Evolutionary conservation across 2,888 invertebrate genomes (phyloP).

Genomic region (Pterostichus niger): DNA sequence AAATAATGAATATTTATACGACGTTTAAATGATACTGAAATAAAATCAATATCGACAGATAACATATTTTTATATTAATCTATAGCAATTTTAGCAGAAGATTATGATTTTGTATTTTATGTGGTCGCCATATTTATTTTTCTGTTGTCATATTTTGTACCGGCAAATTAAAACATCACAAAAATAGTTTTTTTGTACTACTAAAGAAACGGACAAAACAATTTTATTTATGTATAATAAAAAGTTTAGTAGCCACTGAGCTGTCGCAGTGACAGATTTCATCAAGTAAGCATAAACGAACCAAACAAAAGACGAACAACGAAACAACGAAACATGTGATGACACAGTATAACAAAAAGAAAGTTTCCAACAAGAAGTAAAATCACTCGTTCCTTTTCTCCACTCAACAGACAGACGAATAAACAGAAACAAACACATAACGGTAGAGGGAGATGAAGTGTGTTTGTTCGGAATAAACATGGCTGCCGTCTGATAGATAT

Average conservation of each 20-base stretch:
- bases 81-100: too few relatives aligned
- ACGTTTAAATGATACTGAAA: too few relatives aligned
- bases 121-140: too few relatives aligned
- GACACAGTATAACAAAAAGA: conserved; percentile 49
- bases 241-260: conserved; percentile 2
- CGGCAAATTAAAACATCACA: too few relatives aligned
- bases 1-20: neutral
- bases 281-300: conserved; percentile 52
- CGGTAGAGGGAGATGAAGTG: neutral
- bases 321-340: conserved; percentile 53
- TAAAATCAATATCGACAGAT: too few relatives aligned
- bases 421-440: conserved; percentile 29
- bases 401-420: conserved; percentile 7
- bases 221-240: too few relatives aligned
- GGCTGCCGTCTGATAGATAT: conserved; percentile 39
- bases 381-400: conserved; percentile 37
- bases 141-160: too few relatives aligned
- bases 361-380: conserved; percentile 34
- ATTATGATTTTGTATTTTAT: too few relatives aligned
- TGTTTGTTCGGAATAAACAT: conserved; percentile 44
- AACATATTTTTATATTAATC: too few relatives aligned
- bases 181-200: too few relatives aligned
- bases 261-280: conserved; percentile 33
- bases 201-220: too few relatives aligned
- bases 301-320: conserved; percentile 45